These are phyloP conservation scores for Pyrocephalus nanus DNA, from an alignment of 2,797 vertebrate species.

Conservation along the genomic window DNA sequence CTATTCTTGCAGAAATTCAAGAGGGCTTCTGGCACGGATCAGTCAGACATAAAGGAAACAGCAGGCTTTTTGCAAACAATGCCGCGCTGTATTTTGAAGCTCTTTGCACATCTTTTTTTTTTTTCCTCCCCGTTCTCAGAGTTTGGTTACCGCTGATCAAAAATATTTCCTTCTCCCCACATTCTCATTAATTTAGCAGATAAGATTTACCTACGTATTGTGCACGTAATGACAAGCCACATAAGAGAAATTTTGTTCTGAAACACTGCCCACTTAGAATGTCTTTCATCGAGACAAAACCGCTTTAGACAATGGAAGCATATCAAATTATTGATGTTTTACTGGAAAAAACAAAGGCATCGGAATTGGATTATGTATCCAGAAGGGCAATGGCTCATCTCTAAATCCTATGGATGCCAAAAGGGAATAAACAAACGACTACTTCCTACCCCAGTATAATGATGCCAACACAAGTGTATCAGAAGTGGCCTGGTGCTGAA, in stretches of 20 bases:
- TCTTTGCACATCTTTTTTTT: constrained; percentile 65
- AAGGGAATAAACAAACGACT: constrained; percentile 35
- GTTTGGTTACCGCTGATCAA: constrained; percentile 74
- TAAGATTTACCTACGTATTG: constrained; percentile 63
- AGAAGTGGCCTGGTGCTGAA: background rate
- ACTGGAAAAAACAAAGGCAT: constrained; percentile 32
- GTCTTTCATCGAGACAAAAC: constrained; percentile 60
- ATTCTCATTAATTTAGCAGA: constrained; percentile 77
- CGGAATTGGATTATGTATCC: constrained; percentile 17
- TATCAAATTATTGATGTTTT: constrained; percentile 38
- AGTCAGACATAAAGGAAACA: constrained; percentile 78
- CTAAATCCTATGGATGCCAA: background rate
- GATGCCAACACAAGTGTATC: constrained; percentile 15
- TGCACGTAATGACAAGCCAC: constrained; percentile 67
- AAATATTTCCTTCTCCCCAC: constrained; percentile 70
- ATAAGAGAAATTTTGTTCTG: constrained; percentile 62
- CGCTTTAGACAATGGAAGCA: constrained; percentile 27
- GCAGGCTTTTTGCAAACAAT: constrained; percentile 82
- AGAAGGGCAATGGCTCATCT: background rate
- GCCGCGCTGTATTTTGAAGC: constrained; percentile 77
- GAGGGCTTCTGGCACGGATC: constrained; percentile 80
- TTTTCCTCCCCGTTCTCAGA: constrained; percentile 42
- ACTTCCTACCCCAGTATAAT: background rate
- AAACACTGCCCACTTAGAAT: constrained; percentile 53
- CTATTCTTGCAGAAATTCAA: constrained; percentile 83